Evolutionary conservation across 2,797 vertebrate genomes (phyloP), one percentile per base, ranked within the genome.

Genomic region (Discoglossus pictus): DNA sequence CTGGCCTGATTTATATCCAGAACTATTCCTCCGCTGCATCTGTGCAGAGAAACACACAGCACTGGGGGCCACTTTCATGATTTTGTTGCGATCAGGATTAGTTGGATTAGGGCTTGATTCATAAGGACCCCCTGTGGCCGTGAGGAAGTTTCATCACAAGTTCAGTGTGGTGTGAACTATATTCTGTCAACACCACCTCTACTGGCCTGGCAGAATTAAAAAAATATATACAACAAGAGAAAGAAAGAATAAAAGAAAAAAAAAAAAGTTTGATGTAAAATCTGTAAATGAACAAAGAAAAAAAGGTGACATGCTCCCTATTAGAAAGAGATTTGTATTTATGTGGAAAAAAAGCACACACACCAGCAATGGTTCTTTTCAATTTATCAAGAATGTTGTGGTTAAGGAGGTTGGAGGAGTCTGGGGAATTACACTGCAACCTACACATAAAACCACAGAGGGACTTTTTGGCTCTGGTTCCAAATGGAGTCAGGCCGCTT

Each of bases 21-120:
- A 5, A 53, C 73, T 3, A 35, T 54, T 50, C 66, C 75, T 80
- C 78, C 76, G 64, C 73, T 40, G 78, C 79, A 79, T 84, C 80
- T 72, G 79, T 65, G 82, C 74, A 60, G 79, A 78, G 83, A 80
- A 84, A 83, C 66, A 52, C 65, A 65, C 74, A 61, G 82, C 86
- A 75, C 78, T 77, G 77, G 81, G 86, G 88, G 82, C 83, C 82
- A 87, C 86, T 86, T 85, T 83, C 86, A 83, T 78, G 84, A 89
- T 85, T 90, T 86, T 88, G 89, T 86, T 84, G 85, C 80, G 80
- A 89, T 86, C 84, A 79, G 93, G 93, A 96, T 97, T 97, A 97
- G 91, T 88, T 96, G 95, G 93, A 98, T 97, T 97, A 97, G 86
- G 85, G 83, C 76, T 82, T 77, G 81, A 91, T 89, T 92, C 90